These are phyloP conservation scores for Lagopus leucura DNA, from an alignment of 2,113 vertebrate species.

Conservation along the genomic window DNA sequence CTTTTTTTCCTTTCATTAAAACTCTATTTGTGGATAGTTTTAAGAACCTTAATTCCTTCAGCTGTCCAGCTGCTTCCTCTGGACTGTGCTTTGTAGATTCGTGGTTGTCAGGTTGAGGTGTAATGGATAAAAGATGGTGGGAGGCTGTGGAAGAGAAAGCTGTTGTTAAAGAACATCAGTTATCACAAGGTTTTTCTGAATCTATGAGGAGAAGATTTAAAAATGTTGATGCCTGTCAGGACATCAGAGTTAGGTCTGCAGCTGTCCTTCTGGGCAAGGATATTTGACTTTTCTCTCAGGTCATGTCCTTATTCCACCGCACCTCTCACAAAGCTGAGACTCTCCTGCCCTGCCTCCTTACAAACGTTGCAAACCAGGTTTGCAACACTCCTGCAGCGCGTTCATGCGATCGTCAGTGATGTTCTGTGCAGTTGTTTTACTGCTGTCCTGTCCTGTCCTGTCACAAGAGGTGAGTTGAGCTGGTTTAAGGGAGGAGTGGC, in stretches of 20 bases:
- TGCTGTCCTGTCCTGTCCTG: background rate
- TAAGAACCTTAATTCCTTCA: constrained; percentile 33
- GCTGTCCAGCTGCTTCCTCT: constrained; percentile 38
- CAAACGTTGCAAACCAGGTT: too few relatives aligned
- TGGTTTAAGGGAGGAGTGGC: background rate
- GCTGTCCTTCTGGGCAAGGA: background rate
- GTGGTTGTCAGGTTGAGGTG: constrained; percentile 35
- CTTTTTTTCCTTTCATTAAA: constrained; percentile 23
- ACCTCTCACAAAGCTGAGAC: background rate
- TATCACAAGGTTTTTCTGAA: background rate
- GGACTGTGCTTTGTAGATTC: constrained; percentile 23
- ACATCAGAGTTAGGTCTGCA: background rate
- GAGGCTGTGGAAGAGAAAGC: background rate
- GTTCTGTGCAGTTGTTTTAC: background rate
- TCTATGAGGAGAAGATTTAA: background rate
- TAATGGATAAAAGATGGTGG: constrained; percentile 18
- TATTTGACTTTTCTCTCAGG: background rate
- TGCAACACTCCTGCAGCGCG: background rate
- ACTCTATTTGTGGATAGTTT: constrained; percentile 43
- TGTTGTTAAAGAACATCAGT: background rate
- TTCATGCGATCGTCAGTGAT: background rate
- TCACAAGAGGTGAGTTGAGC: fast-evolving
- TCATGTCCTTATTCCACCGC: background rate
- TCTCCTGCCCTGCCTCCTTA: background rate
- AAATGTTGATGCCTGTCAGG: background rate